These are phyloP conservation scores for Microctenopoma lineatum DNA, from an alignment of 2,797 vertebrate genomes.

Conservation along the genomic window DNA sequence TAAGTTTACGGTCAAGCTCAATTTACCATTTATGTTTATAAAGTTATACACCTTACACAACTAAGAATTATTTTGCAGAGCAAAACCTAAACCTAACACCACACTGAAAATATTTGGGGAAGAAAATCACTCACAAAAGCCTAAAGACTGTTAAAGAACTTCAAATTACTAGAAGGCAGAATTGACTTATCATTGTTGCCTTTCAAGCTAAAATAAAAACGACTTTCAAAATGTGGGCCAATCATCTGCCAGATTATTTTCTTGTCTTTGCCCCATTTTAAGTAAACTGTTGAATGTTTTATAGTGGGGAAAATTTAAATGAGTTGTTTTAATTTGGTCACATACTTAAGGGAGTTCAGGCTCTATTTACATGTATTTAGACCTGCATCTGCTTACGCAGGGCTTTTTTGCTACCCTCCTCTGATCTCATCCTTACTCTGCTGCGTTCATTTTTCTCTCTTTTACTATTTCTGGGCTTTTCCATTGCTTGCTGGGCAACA, in stretches of 20 bases:
- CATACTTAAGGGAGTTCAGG: not conserved
- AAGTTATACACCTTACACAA: too few species aligned
- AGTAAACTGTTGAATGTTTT: not conserved
- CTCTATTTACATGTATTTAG: slow-evolving; percentile 7
- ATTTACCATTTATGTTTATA: too few species aligned
- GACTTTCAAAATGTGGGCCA: not conserved
- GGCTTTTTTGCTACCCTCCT: not conserved
- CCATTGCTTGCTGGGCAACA: slow-evolving; percentile 39
- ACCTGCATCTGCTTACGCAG: slow-evolving; percentile 6
- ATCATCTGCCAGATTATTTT: not conserved
- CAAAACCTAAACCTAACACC: not conserved
- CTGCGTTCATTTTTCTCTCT: slow-evolving; percentile 10
- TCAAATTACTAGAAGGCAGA: not conserved
- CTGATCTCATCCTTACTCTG: slow-evolving; percentile 10
- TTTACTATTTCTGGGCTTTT: slow-evolving; percentile 32
- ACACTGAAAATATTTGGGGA: not conserved
- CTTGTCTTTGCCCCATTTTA: not conserved
- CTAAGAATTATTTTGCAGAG: not conserved
- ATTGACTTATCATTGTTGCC: not conserved
- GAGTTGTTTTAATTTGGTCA: not conserved
- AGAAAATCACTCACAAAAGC: not conserved
- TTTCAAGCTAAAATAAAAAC: not conserved
- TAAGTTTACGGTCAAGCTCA: too few species aligned
- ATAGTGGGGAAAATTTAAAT: not conserved
- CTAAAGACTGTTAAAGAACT: not conserved